Percentiles rank a stretch among this genome's conserved stretches.
phyloP scores from a whole-genome alignment of 2,888 invertebrate species.

The Idaea straminata region DNA sequence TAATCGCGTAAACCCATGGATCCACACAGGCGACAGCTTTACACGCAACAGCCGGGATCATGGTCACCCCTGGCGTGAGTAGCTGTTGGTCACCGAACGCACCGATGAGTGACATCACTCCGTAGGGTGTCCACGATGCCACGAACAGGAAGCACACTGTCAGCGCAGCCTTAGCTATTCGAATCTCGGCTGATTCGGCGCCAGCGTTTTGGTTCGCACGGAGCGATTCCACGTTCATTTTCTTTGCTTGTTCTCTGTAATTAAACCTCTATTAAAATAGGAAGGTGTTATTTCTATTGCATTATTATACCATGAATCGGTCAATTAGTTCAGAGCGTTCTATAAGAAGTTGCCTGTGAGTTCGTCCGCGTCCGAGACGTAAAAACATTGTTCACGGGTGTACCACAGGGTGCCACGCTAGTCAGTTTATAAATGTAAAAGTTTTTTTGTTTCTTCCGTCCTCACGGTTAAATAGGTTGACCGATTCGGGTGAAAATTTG shows the following conservation, averaged over 20 bases:
- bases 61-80: slow-evolving; percentile 88
- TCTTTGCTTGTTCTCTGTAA: slow-evolving; percentile 84
- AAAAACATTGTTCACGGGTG: too few species aligned
- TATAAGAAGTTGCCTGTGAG: too few species aligned
- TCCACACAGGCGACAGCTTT: slow-evolving; percentile 95
- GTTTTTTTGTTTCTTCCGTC: too few species aligned
- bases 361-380: too few species aligned
- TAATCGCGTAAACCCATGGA: slow-evolving; percentile 94
- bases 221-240: slow-evolving; percentile 94
- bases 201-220: slow-evolving; percentile 84
- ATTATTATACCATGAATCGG: not conserved
- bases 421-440: too few species aligned
- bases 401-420: too few species aligned
- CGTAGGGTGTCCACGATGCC: slow-evolving; percentile 95
- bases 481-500: too few species aligned
- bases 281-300: not conserved
- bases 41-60: slow-evolving; percentile 92
- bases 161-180: slow-evolving; percentile 93
- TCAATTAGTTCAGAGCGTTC: too few species aligned
- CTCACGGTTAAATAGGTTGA: too few species aligned
- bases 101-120: slow-evolving; percentile 88
- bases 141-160: slow-evolving; percentile 92
- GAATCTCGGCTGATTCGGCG: slow-evolving; percentile 88
- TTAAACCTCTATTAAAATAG: not conserved
- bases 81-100: slow-evolving; percentile 88